Conservation (phyloP, 2,113 vertebrate species). For the Vulpes vulpes region DNA sequence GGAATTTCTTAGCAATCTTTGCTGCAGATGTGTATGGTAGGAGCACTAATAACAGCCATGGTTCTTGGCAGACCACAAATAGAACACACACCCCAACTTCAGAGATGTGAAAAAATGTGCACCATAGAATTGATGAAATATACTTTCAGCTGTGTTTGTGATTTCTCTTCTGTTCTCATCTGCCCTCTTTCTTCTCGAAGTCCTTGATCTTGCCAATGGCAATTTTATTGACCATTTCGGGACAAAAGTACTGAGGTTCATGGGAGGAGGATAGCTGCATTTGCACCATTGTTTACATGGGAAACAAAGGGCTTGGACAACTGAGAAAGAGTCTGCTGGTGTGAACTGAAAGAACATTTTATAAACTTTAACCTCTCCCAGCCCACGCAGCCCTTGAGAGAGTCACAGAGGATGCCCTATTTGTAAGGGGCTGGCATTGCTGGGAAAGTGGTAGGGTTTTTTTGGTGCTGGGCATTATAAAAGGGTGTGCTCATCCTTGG, state of each 20-base stretch:
- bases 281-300: background rate
- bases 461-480: background rate
- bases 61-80: background rate
- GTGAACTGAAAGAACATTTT: background rate
- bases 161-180: background rate
- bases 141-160: background rate
- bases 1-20: constrained; percentile 9
- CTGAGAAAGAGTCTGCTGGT: background rate
- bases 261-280: background rate
- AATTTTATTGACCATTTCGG: background rate
- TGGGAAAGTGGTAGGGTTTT: background rate
- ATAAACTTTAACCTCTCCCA: background rate
- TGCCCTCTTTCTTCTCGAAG: background rate
- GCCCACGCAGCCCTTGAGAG: background rate
- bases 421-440: background rate
- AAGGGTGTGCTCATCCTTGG: background rate
- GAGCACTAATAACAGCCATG: background rate
- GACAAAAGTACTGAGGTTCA: background rate
- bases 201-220: background rate
- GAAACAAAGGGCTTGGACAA: background rate
- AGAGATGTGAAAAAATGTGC: background rate
- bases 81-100: background rate
- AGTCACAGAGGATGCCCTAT: background rate
- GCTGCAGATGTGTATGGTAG: background rate
- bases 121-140: background rate